Percentiles rank a stretch among this genome's conserved stretches.
These are phyloP conservation scores for Bemisia tabaci DNA, from an alignment of 1,140 invertebrate genomes.

Conservation along the genomic window DNA sequence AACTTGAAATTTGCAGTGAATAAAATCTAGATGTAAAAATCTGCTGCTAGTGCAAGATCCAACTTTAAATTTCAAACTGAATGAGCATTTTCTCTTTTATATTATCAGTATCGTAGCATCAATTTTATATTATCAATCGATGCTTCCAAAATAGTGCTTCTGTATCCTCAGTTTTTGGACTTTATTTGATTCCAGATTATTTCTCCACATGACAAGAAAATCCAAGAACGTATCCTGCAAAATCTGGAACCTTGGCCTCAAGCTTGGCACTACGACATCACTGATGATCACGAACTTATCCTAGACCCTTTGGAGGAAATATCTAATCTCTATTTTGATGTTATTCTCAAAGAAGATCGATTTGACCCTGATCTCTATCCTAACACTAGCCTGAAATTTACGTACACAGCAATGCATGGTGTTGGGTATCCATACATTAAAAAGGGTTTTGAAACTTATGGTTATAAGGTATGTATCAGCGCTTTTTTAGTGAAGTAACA, in stretches of 20 bases:
- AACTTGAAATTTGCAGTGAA: no score
- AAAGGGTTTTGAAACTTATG: conserved; percentile 56
- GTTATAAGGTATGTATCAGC: conserved; percentile 46
- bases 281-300: conserved; percentile 27
- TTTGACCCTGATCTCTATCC: conserved; percentile 33
- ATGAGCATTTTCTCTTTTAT: not conserved
- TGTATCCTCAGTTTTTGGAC: no score
- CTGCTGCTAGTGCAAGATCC: not conserved
- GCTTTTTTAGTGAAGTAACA: not conserved
- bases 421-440: conserved; percentile 75
- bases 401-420: conserved; percentile 96
- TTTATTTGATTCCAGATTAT: conserved; percentile 62
- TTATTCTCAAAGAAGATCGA: not conserved
- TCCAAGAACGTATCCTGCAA: conserved; percentile 63
- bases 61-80: not conserved
- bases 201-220: conserved; percentile 76
- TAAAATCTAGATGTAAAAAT: conserved; percentile 1
- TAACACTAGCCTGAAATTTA: conserved; percentile 48
- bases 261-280: conserved; percentile 46
- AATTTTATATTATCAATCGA: no score
- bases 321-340: conserved; percentile 45
- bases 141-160: no score
- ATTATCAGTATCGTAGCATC: not conserved
- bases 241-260: conserved; percentile 54
- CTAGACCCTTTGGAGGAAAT: conserved; percentile 44